These are phyloP conservation scores for Diprion similis DNA, from an alignment of 1,140 invertebrate species.

Conservation along the genomic window DNA sequence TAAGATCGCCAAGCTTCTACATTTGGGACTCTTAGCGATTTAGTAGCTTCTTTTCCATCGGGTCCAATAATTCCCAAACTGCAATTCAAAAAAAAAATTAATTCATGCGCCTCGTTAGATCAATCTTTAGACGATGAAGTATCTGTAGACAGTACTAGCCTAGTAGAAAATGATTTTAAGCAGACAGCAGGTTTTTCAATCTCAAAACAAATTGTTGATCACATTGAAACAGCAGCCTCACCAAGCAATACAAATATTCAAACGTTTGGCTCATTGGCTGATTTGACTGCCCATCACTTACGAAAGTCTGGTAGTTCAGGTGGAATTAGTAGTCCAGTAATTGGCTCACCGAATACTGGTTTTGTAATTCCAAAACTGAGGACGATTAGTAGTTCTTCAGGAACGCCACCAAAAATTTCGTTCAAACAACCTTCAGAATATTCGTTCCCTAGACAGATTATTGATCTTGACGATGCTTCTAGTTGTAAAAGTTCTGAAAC, in stretches of 20 bases:
- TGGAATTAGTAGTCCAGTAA: neutral
- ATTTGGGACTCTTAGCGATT: neutral
- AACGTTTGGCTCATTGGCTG: slow-evolving; percentile 44
- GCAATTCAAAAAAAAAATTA: neutral
- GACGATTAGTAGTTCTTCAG: slow-evolving; percentile 21
- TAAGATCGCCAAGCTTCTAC: slow-evolving; percentile 55
- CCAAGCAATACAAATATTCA: slow-evolving; percentile 10
- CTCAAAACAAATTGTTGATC: slow-evolving; percentile 28
- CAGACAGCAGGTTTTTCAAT: slow-evolving; percentile 22
- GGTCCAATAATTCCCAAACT: neutral
- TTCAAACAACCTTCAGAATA: slow-evolving; percentile 6
- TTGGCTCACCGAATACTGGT: slow-evolving; percentile 19
- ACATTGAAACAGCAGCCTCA: slow-evolving; percentile 20
- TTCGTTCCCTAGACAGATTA: neutral
- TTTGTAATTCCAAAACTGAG: slow-evolving; percentile 44
- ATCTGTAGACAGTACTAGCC: neutral
- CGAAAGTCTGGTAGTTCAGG: slow-evolving; percentile 36
- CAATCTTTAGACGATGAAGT: neutral
- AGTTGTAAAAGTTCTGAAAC: neutral
- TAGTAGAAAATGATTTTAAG: slow-evolving; percentile 6
- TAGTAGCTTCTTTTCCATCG: neutral
- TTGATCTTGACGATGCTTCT: neutral
- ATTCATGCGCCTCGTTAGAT: neutral
- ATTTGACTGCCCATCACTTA: slow-evolving; percentile 51
- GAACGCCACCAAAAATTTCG: neutral